Evolutionary conservation across 2,113 vertebrate species (phyloP), one percentile per base, ranked within the genome.

Genomic region (Polyodon spathula): DNA sequence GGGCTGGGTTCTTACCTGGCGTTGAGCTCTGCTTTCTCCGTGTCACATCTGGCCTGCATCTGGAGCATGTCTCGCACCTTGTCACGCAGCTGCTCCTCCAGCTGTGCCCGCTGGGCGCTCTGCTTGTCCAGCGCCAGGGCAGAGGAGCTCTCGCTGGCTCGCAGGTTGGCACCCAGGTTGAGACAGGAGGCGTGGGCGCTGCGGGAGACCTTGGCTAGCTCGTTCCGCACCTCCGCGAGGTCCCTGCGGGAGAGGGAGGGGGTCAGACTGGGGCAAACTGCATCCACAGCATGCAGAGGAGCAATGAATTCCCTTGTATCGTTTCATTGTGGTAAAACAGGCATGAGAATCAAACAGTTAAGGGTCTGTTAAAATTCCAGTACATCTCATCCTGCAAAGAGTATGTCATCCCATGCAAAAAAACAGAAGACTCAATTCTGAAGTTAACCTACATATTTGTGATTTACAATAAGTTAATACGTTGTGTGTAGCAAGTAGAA

Each of bases 81-180:
- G 9, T 86, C 85, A 37, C 71, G 82, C n/a, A 94, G 85, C 81
- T 91, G 91, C 53, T 87, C 86, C 77, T 93, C 86, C 75, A 95
- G 74, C 73, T 89, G 89, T 1, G 68, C 68, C 43, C 86, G 75
- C 56, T 87, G 76, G 52, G 81, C 67, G 0, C 66, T 76, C 75
- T 88, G 88, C 52, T 78, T 75, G 75, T 93, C 92, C 70, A 85
- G 74, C 1, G 67, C 78, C 0, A 84, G 76, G 0, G 84, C 66
- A 0, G 80, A 71, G 10, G 79, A 79, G 54, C 84, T 89, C 73
- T 93, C 90, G 0, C 82, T 86, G 72, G 84, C 71, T 6, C 74
- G 81, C 69, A 94, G 72, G 11, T 81, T 63, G 0, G 81, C 58
- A 0, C 77, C 82, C 73, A 92, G 75, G 51, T 84, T 82, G 0